Percentiles rank a stretch among this genome's conserved stretches.
Conservation (phyloP, 2,888 invertebrate genomes). For the Brassicogethes aeneus region DNA sequence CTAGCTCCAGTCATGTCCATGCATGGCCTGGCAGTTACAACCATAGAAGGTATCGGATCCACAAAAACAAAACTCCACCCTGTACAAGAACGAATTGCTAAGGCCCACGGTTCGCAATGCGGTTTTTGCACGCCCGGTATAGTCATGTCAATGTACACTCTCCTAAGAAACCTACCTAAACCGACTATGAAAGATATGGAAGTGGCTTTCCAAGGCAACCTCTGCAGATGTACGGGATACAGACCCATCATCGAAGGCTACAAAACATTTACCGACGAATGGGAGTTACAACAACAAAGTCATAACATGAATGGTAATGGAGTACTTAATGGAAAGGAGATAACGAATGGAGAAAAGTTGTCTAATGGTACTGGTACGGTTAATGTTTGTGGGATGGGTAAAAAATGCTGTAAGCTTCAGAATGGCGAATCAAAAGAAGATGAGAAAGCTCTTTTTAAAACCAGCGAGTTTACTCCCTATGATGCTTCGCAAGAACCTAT, state of each 20-base stretch:
- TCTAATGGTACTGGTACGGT: constrained; percentile 27
- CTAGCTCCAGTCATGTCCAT: constrained; percentile 77
- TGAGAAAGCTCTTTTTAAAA: constrained; percentile 46
- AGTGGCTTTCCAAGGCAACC: constrained; percentile 69
- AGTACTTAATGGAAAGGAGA: constrained; percentile 9
- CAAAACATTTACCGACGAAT: constrained; percentile 72
- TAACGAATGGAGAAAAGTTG: constrained; percentile 18
- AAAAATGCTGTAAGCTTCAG: constrained; percentile 53
- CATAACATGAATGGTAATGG: constrained; percentile 20
- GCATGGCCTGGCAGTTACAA: constrained; percentile 84
- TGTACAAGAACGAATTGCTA: constrained; percentile 79
- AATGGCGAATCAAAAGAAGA: constrained; percentile 27
- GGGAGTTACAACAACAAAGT: constrained; percentile 42
- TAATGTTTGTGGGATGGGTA: constrained; percentile 49
- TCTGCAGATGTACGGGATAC: constrained; percentile 92
- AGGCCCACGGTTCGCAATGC: constrained; percentile 90
- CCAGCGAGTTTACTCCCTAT: constrained; percentile 59
- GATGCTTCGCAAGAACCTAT: constrained; percentile 82
- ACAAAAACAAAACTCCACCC: constrained; percentile 71
- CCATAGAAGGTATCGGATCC: constrained; percentile 88
- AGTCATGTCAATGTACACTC: constrained; percentile 93
- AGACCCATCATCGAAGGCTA: constrained; percentile 88
- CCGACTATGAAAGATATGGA: constrained; percentile 72
- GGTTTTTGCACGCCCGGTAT: constrained; percentile 72
- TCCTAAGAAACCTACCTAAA: constrained; percentile 62